A percentile compares a stretch with the other conserved stretches of the same genome.
These are phyloP conservation scores for Ciconia maguari DNA, from an alignment of 2,113 vertebrate species.

Conservation along the genomic window DNA sequence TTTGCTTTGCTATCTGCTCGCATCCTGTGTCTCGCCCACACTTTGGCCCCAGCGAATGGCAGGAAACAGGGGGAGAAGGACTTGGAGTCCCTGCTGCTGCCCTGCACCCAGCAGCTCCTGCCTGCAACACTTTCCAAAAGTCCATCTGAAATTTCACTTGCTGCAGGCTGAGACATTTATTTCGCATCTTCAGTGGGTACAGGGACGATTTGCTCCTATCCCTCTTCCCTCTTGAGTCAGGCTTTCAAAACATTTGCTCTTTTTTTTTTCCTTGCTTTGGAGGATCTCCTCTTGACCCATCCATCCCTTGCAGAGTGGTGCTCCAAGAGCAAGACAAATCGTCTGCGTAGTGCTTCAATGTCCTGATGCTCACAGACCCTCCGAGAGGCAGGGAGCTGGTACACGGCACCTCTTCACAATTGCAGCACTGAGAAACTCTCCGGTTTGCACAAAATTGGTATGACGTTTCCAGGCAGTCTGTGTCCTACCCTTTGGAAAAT, in stretches of 20 bases:
- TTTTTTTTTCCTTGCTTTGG: neutral
- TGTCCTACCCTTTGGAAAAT: neutral
- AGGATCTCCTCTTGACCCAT: neutral
- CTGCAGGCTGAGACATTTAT: neutral
- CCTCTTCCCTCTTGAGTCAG: neutral
- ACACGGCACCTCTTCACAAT: neutral
- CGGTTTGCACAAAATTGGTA: neutral
- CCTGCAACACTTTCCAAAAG: neutral
- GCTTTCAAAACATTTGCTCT: neutral
- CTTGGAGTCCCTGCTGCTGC: neutral
- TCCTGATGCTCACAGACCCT: neutral
- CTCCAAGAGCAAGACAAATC: neutral
- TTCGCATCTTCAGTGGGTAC: neutral
- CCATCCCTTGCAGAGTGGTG: neutral
- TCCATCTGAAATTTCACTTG: neutral
- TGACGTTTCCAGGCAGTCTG: no score
- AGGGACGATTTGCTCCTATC: neutral
- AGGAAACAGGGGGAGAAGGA: neutral
- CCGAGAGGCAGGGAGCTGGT: neutral
- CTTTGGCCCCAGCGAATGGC: neutral
- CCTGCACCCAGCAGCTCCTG: neutral
- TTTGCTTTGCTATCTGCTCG: neutral
- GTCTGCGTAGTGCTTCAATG: rapidly evolving
- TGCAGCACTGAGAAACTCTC: neutral
- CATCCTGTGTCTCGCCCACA: neutral